A percentile compares a stretch with the other conserved stretches of the same genome.
Conservation (phyloP, 2,113 vertebrate species). For the Tonatia bakeri region DNA sequence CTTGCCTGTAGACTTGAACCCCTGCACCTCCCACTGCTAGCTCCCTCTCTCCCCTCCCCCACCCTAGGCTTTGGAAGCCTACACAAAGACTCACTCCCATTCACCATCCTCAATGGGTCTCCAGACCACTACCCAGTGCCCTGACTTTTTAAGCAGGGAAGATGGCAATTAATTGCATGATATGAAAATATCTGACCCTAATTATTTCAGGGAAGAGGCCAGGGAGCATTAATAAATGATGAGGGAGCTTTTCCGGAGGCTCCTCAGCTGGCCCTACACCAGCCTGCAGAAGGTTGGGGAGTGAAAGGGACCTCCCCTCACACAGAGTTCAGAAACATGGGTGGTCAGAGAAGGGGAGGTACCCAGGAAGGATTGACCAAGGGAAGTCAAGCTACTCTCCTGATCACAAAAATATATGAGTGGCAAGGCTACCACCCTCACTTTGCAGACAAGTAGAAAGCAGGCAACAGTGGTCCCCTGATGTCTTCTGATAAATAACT, state of each 20-base stretch:
- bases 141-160: conserved; percentile 37
- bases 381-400: not conserved
- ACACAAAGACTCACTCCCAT: not conserved
- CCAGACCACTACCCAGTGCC: not conserved
- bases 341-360: not conserved
- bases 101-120: not conserved
- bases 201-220: conserved; percentile 48
- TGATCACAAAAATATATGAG: not conserved
- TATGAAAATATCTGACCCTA: conserved; percentile 61
- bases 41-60: not conserved
- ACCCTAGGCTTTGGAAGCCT: not conserved
- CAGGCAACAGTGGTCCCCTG: not conserved
- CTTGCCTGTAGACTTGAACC: not conserved
- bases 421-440: not conserved
- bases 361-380: not conserved
- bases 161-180: conserved; percentile 60
- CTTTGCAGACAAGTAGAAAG: not conserved
- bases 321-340: not conserved
- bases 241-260: conserved; percentile 40
- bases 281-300: not conserved
- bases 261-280: not conserved
- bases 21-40: not conserved
- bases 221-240: conserved; percentile 64
- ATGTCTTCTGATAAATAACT: not conserved
- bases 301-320: not conserved